These are phyloP conservation scores for Drosophila emarginata DNA, from an alignment of 2,888 invertebrate species.

Conservation along the genomic window DNA sequence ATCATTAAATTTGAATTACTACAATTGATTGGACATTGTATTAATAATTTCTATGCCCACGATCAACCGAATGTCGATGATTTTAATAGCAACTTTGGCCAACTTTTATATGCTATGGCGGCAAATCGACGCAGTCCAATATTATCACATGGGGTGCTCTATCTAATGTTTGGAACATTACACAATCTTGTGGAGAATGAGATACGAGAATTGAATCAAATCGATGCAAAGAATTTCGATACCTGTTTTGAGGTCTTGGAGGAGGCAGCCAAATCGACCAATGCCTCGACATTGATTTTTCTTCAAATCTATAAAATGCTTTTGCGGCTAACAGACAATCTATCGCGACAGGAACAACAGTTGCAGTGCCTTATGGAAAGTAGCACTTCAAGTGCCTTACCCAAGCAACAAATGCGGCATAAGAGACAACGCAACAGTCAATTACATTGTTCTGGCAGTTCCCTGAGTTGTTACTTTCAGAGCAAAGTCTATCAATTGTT, in stretches of 20 bases:
- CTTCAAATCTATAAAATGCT: constrained; percentile 70
- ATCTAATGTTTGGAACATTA: constrained; percentile 78
- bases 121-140: constrained; percentile 59
- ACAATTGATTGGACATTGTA: constrained; percentile 74
- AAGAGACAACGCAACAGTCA: constrained; percentile 61
- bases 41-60: constrained; percentile 78
- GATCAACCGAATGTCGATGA: constrained; percentile 67
- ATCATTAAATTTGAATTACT: constrained; percentile 79
- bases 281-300: constrained; percentile 45
- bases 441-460: constrained; percentile 64
- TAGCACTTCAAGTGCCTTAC: constrained; percentile 52
- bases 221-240: constrained; percentile 73
- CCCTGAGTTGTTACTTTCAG: constrained; percentile 79
- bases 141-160: constrained; percentile 73
- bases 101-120: constrained; percentile 61
- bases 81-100: constrained; percentile 71
- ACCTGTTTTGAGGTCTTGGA: constrained; percentile 71
- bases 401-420: constrained; percentile 43
- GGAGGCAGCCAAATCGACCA: constrained; percentile 40
- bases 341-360: constrained; percentile 69
- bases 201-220: constrained; percentile 50
- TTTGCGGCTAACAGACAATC: constrained; percentile 75
- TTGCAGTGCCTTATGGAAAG: constrained; percentile 52
- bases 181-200: constrained; percentile 74
- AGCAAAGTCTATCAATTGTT: constrained; percentile 75